Evolutionary conservation across 2,113 vertebrate genomes (phyloP).

Genomic region (Acrocephalus kingi): DNA sequence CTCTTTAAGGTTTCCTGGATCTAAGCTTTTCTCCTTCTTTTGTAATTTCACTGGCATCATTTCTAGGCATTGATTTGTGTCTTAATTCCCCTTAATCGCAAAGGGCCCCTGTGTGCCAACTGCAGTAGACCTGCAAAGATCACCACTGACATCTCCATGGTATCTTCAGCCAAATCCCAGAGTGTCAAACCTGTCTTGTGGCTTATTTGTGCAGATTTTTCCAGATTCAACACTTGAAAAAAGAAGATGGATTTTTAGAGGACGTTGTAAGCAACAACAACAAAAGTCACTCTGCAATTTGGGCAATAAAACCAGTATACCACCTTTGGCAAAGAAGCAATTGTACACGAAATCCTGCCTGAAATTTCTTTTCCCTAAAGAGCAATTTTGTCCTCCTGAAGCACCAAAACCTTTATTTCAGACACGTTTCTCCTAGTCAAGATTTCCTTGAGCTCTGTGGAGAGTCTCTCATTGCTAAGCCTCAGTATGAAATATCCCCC

Average conservation of each 20-base stretch:
- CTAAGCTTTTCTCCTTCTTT: neutral
- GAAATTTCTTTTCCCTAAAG: neutral
- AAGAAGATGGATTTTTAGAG: neutral
- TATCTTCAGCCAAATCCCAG: neutral
- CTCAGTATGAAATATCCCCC: neutral
- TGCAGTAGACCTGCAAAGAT: neutral
- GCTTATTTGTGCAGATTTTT: neutral
- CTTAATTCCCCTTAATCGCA: neutral
- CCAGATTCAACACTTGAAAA: neutral
- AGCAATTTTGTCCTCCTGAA: neutral
- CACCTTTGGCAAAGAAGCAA: neutral
- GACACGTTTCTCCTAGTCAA: neutral
- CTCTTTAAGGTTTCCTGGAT: neutral
- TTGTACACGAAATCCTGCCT: neutral
- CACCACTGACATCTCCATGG: neutral
- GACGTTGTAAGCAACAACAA: neutral
- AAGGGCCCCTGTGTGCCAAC: neutral
- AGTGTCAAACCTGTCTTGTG: neutral
- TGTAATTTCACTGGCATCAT: neutral
- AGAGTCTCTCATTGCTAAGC: neutral
- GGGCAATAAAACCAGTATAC: neutral
- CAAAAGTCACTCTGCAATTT: neutral
- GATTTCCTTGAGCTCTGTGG: neutral
- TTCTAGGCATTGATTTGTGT: neutral
- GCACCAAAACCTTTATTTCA: neutral